phyloP scores from a whole-genome alignment of 2,113 vertebrate species.

The Hyperopisus bebe region DNA sequence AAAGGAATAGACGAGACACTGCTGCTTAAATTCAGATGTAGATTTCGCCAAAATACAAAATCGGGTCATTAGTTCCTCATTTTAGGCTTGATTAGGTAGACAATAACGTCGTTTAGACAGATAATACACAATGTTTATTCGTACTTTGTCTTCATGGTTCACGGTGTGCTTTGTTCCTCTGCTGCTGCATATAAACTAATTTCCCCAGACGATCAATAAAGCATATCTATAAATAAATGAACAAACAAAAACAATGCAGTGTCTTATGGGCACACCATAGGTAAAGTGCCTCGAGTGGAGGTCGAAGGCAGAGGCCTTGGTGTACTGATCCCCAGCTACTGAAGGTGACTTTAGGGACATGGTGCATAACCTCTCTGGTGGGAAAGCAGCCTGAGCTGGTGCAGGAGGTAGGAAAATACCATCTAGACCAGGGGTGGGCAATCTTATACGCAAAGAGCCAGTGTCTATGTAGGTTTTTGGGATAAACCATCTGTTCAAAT shows the following conservation, averaged over 20 bases:
- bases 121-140: background rate
- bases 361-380: background rate
- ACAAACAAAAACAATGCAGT: background rate
- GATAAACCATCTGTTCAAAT: too few relatives aligned
- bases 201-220: background rate
- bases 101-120: background rate
- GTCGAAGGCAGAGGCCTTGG: background rate
- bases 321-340: background rate
- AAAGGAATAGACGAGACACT: background rate
- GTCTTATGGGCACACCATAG: background rate
- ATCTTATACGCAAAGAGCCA: too few relatives aligned
- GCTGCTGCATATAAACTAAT: background rate
- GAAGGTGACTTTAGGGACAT: background rate
- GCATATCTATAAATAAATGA: background rate
- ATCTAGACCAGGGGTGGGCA: too few relatives aligned
- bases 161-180: background rate
- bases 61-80: background rate
- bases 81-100: background rate
- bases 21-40: background rate
- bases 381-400: background rate
- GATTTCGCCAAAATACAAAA: background rate
- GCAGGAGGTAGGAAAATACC: background rate
- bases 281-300: background rate
- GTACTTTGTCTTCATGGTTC: background rate
- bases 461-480: too few relatives aligned